These are phyloP conservation scores for Zingel zingel DNA, from an alignment of 2,113 vertebrate genomes.

Conservation along the genomic window DNA sequence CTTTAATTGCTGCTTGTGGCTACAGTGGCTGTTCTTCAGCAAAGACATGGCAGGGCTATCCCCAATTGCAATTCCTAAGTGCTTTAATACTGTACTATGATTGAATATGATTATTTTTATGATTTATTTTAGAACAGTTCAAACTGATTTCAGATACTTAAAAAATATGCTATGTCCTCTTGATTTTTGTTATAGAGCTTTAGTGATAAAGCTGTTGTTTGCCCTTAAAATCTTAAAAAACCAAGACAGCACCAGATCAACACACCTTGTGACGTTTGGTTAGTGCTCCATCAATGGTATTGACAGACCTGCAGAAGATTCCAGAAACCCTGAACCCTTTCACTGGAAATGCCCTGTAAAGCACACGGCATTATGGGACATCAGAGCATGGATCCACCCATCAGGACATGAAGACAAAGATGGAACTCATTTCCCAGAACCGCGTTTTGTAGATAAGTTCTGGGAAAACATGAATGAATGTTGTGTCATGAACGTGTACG, in stretches of 20 bases:
- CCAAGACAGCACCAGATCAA: not conserved
- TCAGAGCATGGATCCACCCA: conserved; percentile 13
- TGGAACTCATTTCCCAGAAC: conserved; percentile 44
- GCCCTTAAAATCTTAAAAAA: not conserved
- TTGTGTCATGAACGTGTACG: conserved; percentile 58
- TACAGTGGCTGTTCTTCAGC: not conserved
- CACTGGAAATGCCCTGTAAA: conserved; percentile 44
- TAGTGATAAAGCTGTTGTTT: not conserved
- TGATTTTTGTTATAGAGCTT: not conserved
- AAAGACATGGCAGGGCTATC: not conserved
- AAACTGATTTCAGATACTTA: not conserved
- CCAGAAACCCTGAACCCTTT: conserved; percentile 52
- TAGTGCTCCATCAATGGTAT: conserved; percentile 62
- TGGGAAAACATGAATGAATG: conserved; percentile 47
- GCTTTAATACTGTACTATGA: not conserved
- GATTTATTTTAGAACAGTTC: not conserved
- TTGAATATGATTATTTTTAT: too few relatives aligned
- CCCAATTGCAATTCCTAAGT: not conserved
- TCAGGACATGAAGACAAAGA: not conserved
- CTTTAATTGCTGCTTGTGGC: not conserved
- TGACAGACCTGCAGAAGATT: conserved; percentile 42
- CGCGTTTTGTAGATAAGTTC: conserved; percentile 50
- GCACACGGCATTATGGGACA: not conserved
- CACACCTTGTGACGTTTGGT: conserved; percentile 3
- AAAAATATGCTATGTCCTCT: not conserved